A percentile compares a stretch with the other conserved stretches of the same genome.
Conservation (phyloP, 1,140 invertebrate genomes). For the Bathynomus jamesi region DNA sequence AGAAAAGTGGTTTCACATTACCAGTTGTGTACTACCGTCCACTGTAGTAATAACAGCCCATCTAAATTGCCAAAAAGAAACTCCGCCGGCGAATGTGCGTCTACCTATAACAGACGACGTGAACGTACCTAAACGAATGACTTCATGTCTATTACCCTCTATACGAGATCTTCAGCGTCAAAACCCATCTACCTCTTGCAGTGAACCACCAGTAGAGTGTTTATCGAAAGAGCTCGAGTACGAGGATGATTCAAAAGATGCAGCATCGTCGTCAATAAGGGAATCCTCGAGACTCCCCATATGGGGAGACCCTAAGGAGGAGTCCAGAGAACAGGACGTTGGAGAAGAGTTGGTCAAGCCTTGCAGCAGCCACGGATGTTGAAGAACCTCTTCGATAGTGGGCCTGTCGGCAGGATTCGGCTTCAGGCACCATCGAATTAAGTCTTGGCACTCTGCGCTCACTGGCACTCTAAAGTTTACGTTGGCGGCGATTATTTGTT, state of each 20-base stretch:
- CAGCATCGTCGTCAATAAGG: neutral
- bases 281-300: neutral
- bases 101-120: too few relatives aligned
- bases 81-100: too few relatives aligned
- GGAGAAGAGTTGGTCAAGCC: neutral
- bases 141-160: neutral
- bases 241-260: neutral
- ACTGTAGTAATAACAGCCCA: too few relatives aligned
- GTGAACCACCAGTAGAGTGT: neutral
- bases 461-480: slow-evolving; percentile 47
- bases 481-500: slow-evolving; percentile 54
- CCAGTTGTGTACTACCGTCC: too few relatives aligned
- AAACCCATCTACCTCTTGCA: neutral
- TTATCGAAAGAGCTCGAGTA: neutral
- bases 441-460: slow-evolving; percentile 52
- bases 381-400: slow-evolving; percentile 51
- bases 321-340: neutral
- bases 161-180: neutral
- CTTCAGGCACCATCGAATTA: slow-evolving; percentile 53
- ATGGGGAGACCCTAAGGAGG: neutral
- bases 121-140: too few relatives aligned
- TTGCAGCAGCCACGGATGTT: slow-evolving; percentile 52
- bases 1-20: too few relatives aligned
- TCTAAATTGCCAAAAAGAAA: too few relatives aligned
- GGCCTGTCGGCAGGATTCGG: slow-evolving; percentile 50